Percentiles rank a stretch among this genome's conserved stretches.
Conservation (phyloP, 2,888 invertebrate species). For the Autographa pulchrina region DNA sequence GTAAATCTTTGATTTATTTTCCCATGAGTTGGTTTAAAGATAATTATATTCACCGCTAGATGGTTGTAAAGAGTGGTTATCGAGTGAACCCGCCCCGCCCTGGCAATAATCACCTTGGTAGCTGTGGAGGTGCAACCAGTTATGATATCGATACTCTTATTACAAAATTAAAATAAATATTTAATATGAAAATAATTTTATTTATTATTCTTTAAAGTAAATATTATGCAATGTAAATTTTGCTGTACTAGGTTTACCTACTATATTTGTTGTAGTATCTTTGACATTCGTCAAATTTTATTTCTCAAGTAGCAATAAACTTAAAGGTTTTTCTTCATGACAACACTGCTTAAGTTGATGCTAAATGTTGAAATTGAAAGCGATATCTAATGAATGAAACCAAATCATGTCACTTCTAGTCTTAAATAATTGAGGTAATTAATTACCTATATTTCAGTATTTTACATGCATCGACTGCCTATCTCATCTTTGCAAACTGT, state of each 20-base stretch:
- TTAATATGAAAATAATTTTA: too few relatives aligned
- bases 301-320: too few relatives aligned
- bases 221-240: not conserved
- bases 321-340: too few relatives aligned
- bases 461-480: too few relatives aligned
- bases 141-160: constrained; percentile 45
- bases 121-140: constrained; percentile 55
- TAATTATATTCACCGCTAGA: constrained; percentile 77
- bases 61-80: constrained; percentile 74
- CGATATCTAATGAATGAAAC: not conserved
- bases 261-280: too few relatives aligned
- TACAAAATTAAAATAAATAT: not conserved
- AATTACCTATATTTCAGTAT: too few relatives aligned
- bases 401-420: not conserved
- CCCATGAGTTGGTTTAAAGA: constrained; percentile 76
- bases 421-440: not conserved
- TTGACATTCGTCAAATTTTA: too few relatives aligned
- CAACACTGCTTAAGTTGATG: too few relatives aligned
- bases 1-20: constrained; percentile 69
- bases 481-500: too few relatives aligned
- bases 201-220: too few relatives aligned
- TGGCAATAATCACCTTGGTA: constrained; percentile 81
- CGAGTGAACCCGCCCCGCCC: constrained; percentile 76
- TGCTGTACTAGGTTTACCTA: too few relatives aligned
- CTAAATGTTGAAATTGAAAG: too few relatives aligned